These are phyloP conservation scores for Catocala fraxini DNA, from an alignment of 2,888 invertebrate genomes.

Conservation along the genomic window DNA sequence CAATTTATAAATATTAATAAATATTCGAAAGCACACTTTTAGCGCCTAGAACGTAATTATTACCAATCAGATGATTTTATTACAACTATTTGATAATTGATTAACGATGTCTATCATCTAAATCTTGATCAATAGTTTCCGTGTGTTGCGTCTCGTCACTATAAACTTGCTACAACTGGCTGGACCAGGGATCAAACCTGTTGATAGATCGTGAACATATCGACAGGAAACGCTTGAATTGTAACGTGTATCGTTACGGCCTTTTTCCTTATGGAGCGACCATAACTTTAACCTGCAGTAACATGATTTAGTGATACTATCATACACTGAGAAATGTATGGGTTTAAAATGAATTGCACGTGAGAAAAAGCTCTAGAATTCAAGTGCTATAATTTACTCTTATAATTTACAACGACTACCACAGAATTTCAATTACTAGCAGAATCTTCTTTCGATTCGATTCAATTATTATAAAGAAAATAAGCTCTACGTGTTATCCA, in stretches of 20 bases:
- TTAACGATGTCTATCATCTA: slow-evolving; percentile 32
- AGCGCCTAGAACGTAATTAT: slow-evolving; percentile 20
- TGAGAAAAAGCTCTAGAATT: slow-evolving; percentile 6
- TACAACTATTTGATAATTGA: slow-evolving; percentile 34
- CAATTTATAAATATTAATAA: not conserved
- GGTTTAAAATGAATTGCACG: slow-evolving; percentile 16
- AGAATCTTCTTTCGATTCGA: slow-evolving; percentile 13
- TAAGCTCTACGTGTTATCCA: slow-evolving; percentile 28
- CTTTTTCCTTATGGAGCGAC: slow-evolving; percentile 30
- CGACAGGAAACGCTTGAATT: slow-evolving; percentile 41
- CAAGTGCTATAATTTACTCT: slow-evolving; percentile 2
- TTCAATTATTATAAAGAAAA: slow-evolving; percentile 32
- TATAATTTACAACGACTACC: slow-evolving; percentile 4
- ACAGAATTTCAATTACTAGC: slow-evolving; percentile 25
- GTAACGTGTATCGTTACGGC: slow-evolving; percentile 29
- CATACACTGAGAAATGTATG: slow-evolving; percentile 17
- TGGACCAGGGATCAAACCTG: slow-evolving; percentile 41
- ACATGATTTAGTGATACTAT: slow-evolving; percentile 20
- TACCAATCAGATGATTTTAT: slow-evolving; percentile 32
- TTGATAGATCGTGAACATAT: slow-evolving; percentile 48
- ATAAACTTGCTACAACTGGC: slow-evolving; percentile 39
- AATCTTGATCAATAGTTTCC: slow-evolving; percentile 40
- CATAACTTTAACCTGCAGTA: slow-evolving; percentile 22
- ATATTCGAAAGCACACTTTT: slow-evolving; percentile 18
- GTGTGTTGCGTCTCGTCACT: slow-evolving; percentile 35